phyloP scores from a whole-genome alignment of 1,140 invertebrate genomes.

The Atopsyche davidsoni region DNA sequence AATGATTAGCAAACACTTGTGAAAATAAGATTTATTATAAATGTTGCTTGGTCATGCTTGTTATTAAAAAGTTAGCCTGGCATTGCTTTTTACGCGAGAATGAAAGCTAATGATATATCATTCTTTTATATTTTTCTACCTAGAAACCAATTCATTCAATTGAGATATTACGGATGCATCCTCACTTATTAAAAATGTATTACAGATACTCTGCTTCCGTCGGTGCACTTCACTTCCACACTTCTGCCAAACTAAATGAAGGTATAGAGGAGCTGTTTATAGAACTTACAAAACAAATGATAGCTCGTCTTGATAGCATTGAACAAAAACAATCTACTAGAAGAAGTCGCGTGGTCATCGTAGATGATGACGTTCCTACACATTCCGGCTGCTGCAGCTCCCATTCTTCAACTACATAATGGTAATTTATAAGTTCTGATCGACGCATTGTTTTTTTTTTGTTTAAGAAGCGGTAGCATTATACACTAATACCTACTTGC shows the following conservation, averaged over 20 bases:
- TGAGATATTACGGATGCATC: neutral
- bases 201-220: slow-evolving; percentile 84
- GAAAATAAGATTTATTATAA: no score
- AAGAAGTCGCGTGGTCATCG: slow-evolving; percentile 37
- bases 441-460: no score
- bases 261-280: slow-evolving; percentile 92
- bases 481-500: no score
- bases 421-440: no score
- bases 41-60: no score
- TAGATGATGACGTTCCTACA: slow-evolving; percentile 39
- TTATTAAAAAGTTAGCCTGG: no score
- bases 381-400: slow-evolving; percentile 37
- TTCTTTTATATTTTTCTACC: no score
- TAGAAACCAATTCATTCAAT: neutral
- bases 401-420: no score
- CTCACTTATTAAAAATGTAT: slow-evolving; percentile 15
- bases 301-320: slow-evolving; percentile 32
- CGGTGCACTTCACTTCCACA: slow-evolving; percentile 89
- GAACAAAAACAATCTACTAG: slow-evolving; percentile 6
- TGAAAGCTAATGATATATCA: no score
- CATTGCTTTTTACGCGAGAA: no score
- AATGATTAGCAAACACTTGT: no score
- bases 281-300: slow-evolving; percentile 62
- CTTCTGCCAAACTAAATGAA: slow-evolving; percentile 91
- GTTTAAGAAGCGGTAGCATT: no score